Percentiles rank a stretch among this genome's conserved stretches.
Conservation (phyloP, 2,113 vertebrate genomes). For the Rhagologus leucostigma region DNA sequence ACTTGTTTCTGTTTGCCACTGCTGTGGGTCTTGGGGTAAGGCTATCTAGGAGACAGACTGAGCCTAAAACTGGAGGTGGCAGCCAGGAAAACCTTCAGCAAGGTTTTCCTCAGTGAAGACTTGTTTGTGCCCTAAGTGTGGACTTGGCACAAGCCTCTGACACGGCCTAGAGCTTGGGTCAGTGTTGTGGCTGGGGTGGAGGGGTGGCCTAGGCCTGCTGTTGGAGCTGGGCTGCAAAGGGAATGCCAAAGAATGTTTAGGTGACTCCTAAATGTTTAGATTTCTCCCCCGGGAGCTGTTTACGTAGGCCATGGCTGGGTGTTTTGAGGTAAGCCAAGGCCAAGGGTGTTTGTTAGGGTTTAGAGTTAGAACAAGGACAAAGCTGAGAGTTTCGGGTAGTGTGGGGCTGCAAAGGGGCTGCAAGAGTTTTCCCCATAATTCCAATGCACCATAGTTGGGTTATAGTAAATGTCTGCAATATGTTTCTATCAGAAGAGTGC, state of each 20-base stretch:
- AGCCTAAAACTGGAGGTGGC: neutral
- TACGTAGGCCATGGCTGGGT: neutral
- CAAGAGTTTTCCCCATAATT: neutral
- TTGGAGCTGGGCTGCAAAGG: neutral
- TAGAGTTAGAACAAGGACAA: neutral
- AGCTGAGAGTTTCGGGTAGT: neutral
- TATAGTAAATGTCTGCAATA: neutral
- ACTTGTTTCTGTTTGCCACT: neutral
- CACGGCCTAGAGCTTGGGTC: neutral
- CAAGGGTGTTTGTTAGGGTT: neutral
- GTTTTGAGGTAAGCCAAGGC: neutral
- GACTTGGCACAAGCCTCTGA: neutral
- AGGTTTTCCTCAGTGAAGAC: neutral
- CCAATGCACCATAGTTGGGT: fast-evolving
- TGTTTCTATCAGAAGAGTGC: neutral
- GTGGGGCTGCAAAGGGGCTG: neutral
- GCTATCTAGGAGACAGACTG: neutral
- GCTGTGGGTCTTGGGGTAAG: neutral
- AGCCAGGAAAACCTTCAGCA: too few species aligned
- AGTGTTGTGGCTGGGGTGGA: neutral
- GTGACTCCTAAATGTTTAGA: too few species aligned
- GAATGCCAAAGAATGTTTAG: neutral
- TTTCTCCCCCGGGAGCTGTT: neutral
- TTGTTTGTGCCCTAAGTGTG: neutral
- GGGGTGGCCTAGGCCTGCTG: neutral